phyloP scores from a whole-genome alignment of 2,797 vertebrate genomes.

The Hafferia zeledoni region DNA sequence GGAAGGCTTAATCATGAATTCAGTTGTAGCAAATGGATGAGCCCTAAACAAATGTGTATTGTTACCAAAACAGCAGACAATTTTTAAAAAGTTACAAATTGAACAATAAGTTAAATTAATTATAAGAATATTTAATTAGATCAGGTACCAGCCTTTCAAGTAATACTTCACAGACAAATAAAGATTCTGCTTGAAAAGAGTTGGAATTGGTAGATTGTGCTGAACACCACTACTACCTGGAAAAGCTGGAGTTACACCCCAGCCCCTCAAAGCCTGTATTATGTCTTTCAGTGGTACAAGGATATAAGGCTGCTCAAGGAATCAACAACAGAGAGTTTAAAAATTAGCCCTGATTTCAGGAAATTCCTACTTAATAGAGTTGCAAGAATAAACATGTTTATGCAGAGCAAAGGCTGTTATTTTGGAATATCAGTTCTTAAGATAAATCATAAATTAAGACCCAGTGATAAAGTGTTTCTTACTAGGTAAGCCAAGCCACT shows the following conservation, averaged over 20 bases:
- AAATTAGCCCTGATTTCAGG: not conserved
- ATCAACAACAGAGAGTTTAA: not conserved
- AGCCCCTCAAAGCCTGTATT: not conserved
- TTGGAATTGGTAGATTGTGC: not conserved
- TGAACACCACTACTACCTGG: not conserved
- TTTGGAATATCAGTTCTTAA: not conserved
- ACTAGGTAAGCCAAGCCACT: not conserved
- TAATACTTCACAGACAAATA: not conserved
- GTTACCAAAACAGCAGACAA: not conserved
- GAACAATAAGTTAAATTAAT: not conserved
- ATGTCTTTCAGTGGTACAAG: not conserved
- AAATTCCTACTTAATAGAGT: not conserved
- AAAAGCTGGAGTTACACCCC: not conserved
- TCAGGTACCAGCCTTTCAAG: not conserved
- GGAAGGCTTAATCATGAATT: not conserved
- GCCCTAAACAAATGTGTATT: not conserved
- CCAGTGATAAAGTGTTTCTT: not conserved
- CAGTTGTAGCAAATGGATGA: not conserved
- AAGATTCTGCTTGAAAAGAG: not conserved
- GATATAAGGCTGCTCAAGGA: not conserved
- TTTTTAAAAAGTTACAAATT: not conserved
- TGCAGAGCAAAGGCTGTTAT: not conserved
- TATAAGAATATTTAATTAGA: not conserved
- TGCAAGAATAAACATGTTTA: not conserved
- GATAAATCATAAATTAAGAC: not conserved